Percentiles rank a stretch among this genome's conserved stretches.
These are phyloP conservation scores for Umimayanthus kanabou DNA, from an alignment of 92 coral and sea anemone species.

Conservation along the genomic window DNA sequence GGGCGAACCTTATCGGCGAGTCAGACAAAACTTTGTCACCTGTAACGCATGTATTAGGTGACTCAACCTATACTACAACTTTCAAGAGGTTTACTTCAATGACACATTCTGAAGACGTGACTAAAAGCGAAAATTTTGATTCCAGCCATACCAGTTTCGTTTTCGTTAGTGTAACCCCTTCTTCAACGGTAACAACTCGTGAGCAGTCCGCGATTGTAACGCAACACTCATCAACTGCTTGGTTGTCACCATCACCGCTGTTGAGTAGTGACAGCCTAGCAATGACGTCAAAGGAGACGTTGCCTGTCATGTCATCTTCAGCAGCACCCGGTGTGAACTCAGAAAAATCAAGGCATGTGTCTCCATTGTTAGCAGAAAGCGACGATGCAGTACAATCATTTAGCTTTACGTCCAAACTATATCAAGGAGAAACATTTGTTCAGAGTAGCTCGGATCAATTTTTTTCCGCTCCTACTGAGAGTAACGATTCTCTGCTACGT, in stretches of 20 bases:
- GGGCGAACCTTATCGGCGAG: not conserved
- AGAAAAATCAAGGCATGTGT: not conserved
- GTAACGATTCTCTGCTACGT: not conserved
- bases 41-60: not conserved
- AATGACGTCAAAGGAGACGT: not conserved
- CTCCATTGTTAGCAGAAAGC: not conserved
- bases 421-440: not conserved
- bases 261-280: not conserved
- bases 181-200: not conserved
- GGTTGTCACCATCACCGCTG: conserved; percentile 2
- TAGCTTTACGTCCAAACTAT: not conserved
- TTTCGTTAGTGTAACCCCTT: not conserved
- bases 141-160: not conserved
- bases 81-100: not conserved
- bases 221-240: not conserved
- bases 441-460: not conserved
- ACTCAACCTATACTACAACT: not conserved
- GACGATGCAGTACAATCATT: not conserved
- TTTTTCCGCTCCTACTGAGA: not conserved
- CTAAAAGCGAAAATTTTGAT: not conserved
- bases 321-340: not conserved
- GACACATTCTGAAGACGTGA: not conserved
- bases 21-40: not conserved
- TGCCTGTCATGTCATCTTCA: not conserved
- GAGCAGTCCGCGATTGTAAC: not conserved